These are phyloP conservation scores for Monopis laevigella DNA, from an alignment of 2,888 invertebrate genomes.

Conservation along the genomic window DNA sequence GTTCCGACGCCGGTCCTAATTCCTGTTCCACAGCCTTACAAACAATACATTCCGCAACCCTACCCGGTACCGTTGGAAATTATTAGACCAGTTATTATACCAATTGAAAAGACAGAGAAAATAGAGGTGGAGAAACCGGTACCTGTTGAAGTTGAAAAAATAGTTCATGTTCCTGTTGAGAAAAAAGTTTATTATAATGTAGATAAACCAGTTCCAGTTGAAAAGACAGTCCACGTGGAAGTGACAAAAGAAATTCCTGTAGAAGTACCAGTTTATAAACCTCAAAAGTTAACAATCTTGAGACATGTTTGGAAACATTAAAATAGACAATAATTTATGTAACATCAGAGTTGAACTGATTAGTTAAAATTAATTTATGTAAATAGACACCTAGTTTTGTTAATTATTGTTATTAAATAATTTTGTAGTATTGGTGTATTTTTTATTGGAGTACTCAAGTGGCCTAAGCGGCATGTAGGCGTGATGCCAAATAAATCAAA, in stretches of 20 bases:
- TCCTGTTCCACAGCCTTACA: constrained; percentile 30
- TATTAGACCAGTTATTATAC: constrained; percentile 25
- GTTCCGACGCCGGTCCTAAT: constrained; percentile 27
- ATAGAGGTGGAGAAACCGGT: constrained; percentile 26
- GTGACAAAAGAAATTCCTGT: constrained; percentile 27
- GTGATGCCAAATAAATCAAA: too few species aligned
- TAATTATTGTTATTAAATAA: too few species aligned
- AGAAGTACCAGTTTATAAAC: constrained; percentile 24
- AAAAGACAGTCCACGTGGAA: constrained; percentile 26
- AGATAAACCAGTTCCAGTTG: constrained; percentile 29
- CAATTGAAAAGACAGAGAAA: constrained; percentile 25
- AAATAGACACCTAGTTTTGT: neutral
- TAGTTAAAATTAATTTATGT: neutral
- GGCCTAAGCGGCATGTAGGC: too few species aligned
- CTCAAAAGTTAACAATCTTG: constrained; percentile 30
- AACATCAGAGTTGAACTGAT: neutral
- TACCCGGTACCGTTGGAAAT: constrained; percentile 30
- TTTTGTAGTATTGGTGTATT: too few species aligned
- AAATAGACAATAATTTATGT: constrained; percentile 2
- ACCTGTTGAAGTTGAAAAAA: constrained; percentile 26
- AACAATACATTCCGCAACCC: constrained; percentile 28
- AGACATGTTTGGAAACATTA: constrained; percentile 39
- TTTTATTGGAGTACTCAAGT: too few species aligned
- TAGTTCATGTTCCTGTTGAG: constrained; percentile 22
- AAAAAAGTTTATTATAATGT: constrained; percentile 31